Conservation (phyloP, 1,140 invertebrate species). For the Sweltsa coloradensis region DNA sequence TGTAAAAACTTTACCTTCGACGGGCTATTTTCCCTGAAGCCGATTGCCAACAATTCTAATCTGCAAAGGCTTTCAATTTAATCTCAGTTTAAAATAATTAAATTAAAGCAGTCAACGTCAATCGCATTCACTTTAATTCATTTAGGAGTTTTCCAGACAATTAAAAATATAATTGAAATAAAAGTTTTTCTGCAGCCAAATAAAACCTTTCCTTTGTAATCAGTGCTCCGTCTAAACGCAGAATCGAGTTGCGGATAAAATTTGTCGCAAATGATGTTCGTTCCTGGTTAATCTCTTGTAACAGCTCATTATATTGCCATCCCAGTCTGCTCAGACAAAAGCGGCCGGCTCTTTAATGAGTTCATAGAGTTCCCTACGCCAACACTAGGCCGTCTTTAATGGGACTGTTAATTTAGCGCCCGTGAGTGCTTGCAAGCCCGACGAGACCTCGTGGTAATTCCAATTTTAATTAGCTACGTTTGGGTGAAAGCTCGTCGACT, state of each 20-base stretch:
- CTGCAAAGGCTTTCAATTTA: too few species aligned
- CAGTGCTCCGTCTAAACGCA: slow-evolving; percentile 7
- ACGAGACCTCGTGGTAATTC: slow-evolving; percentile 9
- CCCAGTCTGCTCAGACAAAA: too few species aligned
- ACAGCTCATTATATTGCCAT: slow-evolving; percentile 9
- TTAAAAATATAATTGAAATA: too few species aligned
- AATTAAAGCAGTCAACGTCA: too few species aligned
- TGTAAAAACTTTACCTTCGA: too few species aligned
- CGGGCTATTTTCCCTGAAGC: too few species aligned
- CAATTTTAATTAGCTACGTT: slow-evolving; percentile 10
- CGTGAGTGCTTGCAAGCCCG: too few species aligned
- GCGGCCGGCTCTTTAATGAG: slow-evolving; percentile 10
- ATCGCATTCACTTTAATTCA: too few species aligned
- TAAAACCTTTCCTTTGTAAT: slow-evolving; percentile 6
- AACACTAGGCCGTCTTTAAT: slow-evolving; percentile 12
- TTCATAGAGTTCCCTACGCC: slow-evolving; percentile 3
- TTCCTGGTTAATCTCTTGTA: slow-evolving; percentile 8
- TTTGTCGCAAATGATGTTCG: slow-evolving; percentile 7
- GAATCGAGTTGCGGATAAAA: slow-evolving; percentile 4
- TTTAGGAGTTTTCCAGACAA: too few species aligned
- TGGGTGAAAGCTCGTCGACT: neutral
- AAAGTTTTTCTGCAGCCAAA: too few species aligned
- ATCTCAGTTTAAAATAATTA: too few species aligned
- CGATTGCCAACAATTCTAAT: too few species aligned
- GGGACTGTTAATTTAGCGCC: slow-evolving; percentile 9